These are phyloP conservation scores for Bujurquina vittata DNA, from an alignment of 2,113 vertebrate genomes.

Conservation along the genomic window DNA sequence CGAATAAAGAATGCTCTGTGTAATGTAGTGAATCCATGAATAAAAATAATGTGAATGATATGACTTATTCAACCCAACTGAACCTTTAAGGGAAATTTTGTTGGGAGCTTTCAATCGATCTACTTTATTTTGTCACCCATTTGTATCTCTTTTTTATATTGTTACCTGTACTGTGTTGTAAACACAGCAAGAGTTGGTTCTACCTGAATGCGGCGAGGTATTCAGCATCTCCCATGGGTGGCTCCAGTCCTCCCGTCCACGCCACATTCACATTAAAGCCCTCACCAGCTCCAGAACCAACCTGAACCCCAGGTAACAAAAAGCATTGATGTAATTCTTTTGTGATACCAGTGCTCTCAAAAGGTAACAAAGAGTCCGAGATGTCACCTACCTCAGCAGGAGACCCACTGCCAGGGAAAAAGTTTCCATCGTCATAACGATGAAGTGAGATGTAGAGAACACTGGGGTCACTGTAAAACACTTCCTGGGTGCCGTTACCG, in stretches of 20 bases:
- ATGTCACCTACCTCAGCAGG: slow-evolving; percentile 83
- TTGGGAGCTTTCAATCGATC: background rate
- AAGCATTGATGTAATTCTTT: background rate
- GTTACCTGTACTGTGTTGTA: background rate
- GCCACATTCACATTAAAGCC: slow-evolving; percentile 95
- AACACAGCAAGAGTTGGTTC: background rate
- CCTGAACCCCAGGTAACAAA: slow-evolving; percentile 73
- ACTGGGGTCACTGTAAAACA: slow-evolving; percentile 90
- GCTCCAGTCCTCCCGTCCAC: slow-evolving; percentile 92
- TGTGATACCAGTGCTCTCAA: background rate
- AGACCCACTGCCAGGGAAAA: slow-evolving; percentile 92
- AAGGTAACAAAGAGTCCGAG: background rate
- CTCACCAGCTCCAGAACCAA: slow-evolving; percentile 87
- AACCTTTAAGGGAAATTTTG: background rate
- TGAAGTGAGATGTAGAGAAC: slow-evolving; percentile 93
- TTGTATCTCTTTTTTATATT: background rate
- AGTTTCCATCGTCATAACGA: slow-evolving; percentile 91
- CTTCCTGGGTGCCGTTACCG: slow-evolving; percentile 92
- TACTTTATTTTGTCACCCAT: background rate
- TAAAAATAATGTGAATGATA: background rate
- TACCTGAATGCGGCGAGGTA: slow-evolving; percentile 96
- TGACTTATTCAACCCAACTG: background rate
- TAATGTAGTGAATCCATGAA: background rate
- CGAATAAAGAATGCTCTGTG: background rate
- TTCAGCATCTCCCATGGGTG: slow-evolving; percentile 95